These are phyloP conservation scores for Psittacara wagleri DNA, from an alignment of 2,113 vertebrate species.

Conservation along the genomic window DNA sequence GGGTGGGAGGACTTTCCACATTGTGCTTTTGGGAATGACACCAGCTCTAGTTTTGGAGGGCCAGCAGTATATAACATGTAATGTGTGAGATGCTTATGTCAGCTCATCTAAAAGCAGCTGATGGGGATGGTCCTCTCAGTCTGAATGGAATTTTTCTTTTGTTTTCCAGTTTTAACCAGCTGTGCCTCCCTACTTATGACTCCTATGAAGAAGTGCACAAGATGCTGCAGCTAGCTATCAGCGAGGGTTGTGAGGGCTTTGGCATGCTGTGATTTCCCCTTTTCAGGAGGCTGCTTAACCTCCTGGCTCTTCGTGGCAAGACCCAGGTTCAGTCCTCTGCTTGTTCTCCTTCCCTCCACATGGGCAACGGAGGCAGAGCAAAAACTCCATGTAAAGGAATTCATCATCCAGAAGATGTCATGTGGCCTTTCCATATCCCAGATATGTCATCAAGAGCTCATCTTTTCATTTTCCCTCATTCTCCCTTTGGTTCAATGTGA, in stretches of 20 bases:
- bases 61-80: neutral
- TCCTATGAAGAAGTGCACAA: slow-evolving; percentile 98
- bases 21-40: neutral
- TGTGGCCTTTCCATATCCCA: slow-evolving; percentile 58
- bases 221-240: slow-evolving; percentile 98
- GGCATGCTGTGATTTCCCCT: slow-evolving; percentile 90
- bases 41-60: neutral
- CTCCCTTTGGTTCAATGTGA: slow-evolving; percentile 24
- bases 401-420: slow-evolving; percentile 54
- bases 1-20: neutral
- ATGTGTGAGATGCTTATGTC: neutral
- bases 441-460: slow-evolving; percentile 36
- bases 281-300: neutral
- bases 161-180: slow-evolving; percentile 94
- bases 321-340: neutral
- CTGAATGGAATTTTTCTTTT: slow-evolving; percentile 25
- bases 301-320: slow-evolving; percentile 12
- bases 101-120: neutral
- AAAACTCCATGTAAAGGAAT: slow-evolving; percentile 26
- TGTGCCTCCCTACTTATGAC: slow-evolving; percentile 99
- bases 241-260: slow-evolving; percentile 97
- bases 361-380: slow-evolving; percentile 26
- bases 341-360: slow-evolving; percentile 10
- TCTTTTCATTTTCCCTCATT: neutral
- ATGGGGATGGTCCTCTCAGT: neutral